phyloP scores from a whole-genome alignment of 2,888 invertebrate species.

The Melanotus villosus region DNA sequence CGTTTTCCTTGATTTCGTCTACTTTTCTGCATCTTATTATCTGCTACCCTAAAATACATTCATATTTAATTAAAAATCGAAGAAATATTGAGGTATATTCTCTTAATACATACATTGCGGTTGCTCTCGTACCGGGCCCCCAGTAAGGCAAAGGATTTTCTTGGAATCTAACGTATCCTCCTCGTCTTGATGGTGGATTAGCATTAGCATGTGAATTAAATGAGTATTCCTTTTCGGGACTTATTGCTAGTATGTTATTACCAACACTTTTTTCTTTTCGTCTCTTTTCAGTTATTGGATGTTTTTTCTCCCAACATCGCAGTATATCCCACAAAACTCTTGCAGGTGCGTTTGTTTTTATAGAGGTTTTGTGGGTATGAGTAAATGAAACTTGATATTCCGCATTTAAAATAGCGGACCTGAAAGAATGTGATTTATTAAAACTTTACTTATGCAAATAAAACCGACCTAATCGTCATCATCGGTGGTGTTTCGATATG shows the following conservation, averaged over 20 bases:
- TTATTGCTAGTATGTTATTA: slow-evolving; percentile 72
- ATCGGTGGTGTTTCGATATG: slow-evolving; percentile 82
- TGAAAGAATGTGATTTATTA: too few species aligned
- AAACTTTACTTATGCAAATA: too few species aligned
- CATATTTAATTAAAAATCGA: too few species aligned
- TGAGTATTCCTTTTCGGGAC: slow-evolving; percentile 68
- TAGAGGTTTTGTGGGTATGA: slow-evolving; percentile 88
- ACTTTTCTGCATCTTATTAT: slow-evolving; percentile 75
- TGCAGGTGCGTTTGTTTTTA: slow-evolving; percentile 94
- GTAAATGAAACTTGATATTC: slow-evolving; percentile 94
- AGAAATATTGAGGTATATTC: too few species aligned
- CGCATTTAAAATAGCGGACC: slow-evolving; percentile 91
- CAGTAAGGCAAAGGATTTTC: slow-evolving; percentile 89
- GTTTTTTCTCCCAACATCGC: slow-evolving; percentile 81
- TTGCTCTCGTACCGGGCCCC: slow-evolving; percentile 91
- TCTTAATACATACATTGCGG: slow-evolving; percentile 82
- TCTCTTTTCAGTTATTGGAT: slow-evolving; percentile 78
- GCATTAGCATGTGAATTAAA: slow-evolving; percentile 78
- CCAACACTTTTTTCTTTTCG: slow-evolving; percentile 70
- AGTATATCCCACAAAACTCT: slow-evolving; percentile 93
- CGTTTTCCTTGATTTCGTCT: slow-evolving; percentile 79
- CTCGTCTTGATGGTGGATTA: slow-evolving; percentile 83
- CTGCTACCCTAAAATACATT: slow-evolving; percentile 71
- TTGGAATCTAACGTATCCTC: slow-evolving; percentile 85
- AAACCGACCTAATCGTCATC: slow-evolving; percentile 76